Percentiles rank a stretch among this genome's conserved stretches.
Conservation (phyloP, 2,797 vertebrate genomes). For the Phrynocephalus vlangalii region DNA sequence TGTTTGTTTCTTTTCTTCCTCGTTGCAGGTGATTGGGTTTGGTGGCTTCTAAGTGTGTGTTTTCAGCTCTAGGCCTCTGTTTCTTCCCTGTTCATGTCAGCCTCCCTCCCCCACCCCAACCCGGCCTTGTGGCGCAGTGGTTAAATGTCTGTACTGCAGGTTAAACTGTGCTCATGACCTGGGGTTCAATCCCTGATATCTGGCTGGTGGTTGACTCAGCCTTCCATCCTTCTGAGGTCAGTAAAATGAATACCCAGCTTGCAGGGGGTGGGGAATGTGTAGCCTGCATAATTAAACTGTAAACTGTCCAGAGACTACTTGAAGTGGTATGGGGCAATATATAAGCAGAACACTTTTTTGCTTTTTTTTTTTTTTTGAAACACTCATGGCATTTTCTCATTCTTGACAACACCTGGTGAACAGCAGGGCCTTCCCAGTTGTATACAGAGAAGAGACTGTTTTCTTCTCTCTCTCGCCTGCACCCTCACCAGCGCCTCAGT, state of each 20-base stretch:
- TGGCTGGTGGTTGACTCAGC: too few species aligned
- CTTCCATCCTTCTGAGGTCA: too few species aligned
- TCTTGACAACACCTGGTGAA: background rate
- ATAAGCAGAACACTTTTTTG: too few species aligned
- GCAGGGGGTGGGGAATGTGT: too few species aligned
- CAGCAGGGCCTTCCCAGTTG: background rate
- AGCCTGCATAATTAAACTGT: too few species aligned
- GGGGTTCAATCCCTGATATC: too few species aligned
- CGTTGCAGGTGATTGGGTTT: background rate
- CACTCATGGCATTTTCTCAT: background rate
- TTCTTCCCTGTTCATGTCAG: background rate
- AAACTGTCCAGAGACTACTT: too few species aligned
- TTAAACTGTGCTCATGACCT: too few species aligned
- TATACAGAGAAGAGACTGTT: constrained; percentile 11
- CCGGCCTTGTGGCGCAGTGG: too few species aligned
- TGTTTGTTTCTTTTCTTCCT: background rate
- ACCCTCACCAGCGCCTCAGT: background rate
- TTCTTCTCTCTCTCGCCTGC: background rate
- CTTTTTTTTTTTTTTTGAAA: background rate
- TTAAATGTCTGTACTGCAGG: too few species aligned
- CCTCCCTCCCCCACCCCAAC: background rate
- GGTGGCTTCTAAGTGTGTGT: background rate
- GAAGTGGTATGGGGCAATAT: too few species aligned
- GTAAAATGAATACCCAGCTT: too few species aligned
- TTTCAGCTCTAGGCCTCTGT: background rate